phyloP scores from a whole-genome alignment of 2,797 vertebrate species.

The Distichodus sexfasciatus region DNA sequence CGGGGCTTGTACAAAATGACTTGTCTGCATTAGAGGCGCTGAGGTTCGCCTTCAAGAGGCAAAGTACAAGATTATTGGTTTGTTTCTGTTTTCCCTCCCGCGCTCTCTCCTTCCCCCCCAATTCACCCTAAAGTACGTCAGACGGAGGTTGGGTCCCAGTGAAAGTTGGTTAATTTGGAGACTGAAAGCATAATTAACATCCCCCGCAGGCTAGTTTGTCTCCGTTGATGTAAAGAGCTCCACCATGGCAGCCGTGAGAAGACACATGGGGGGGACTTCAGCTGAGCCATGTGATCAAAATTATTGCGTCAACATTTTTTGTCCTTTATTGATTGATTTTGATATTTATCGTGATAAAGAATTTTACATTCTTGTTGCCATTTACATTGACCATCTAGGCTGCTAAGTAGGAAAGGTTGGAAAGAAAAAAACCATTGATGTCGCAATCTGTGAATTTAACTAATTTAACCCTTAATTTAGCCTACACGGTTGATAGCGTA shows the following conservation, averaged over 20 bases:
- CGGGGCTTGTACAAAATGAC: slow-evolving; percentile 79
- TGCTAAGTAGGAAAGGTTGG: too few relatives aligned
- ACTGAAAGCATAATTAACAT: slow-evolving; percentile 96
- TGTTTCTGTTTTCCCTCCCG: slow-evolving; percentile 79
- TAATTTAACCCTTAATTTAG: too few relatives aligned
- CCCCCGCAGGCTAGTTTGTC: slow-evolving; percentile 83
- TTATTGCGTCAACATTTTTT: too few relatives aligned
- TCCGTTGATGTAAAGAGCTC: slow-evolving; percentile 81
- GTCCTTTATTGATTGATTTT: too few relatives aligned
- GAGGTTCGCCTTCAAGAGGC: slow-evolving; percentile 80
- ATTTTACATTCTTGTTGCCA: too few relatives aligned
- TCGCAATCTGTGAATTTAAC: too few relatives aligned
- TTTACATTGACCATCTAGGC: too few relatives aligned
- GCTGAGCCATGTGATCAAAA: too few relatives aligned
- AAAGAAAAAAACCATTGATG: too few relatives aligned
- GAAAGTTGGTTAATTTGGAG: slow-evolving; percentile 96
- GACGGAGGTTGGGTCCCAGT: slow-evolving; percentile 88
- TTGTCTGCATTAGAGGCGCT: slow-evolving; percentile 75
- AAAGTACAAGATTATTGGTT: slow-evolving; percentile 88
- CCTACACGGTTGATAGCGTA: too few relatives aligned
- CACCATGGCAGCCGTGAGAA: slow-evolving; percentile 50
- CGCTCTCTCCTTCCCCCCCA: slow-evolving; percentile 45
- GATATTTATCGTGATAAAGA: too few relatives aligned
- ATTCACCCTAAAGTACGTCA: slow-evolving; percentile 75
- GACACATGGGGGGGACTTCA: slow-evolving; percentile 4